These are phyloP conservation scores for Enoplosus armatus DNA, from an alignment of 2,797 vertebrate genomes.

Conservation along the genomic window DNA sequence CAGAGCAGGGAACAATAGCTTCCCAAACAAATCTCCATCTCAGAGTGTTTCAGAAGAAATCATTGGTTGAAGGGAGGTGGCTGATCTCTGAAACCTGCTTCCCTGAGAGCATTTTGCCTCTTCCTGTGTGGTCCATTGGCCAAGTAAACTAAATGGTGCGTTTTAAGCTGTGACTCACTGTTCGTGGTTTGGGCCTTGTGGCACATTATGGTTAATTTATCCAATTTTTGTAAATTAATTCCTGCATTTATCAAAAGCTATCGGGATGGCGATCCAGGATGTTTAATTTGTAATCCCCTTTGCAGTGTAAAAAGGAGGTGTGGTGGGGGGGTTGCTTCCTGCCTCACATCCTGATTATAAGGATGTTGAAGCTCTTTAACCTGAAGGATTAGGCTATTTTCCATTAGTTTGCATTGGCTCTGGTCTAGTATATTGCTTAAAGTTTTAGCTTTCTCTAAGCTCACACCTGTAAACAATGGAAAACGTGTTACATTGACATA, in stretches of 20 bases:
- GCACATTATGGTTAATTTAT: conserved; percentile 42
- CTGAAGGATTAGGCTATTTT: conserved; percentile 33
- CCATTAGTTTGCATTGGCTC: conserved; percentile 34
- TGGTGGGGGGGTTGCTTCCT: conserved; percentile 33
- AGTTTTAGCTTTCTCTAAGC: conserved; percentile 28
- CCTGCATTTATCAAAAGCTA: conserved; percentile 48
- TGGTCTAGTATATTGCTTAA: conserved; percentile 4
- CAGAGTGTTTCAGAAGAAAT: conserved; percentile 62
- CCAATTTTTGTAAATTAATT: conserved; percentile 41
- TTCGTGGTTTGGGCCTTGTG: conserved; percentile 22
- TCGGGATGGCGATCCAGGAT: conserved; percentile 35
- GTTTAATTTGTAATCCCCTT: conserved; percentile 46
- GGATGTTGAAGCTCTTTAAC: conserved; percentile 51
- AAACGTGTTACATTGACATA: neutral
- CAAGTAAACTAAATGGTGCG: conserved; percentile 40
- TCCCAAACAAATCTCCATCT: conserved; percentile 66
- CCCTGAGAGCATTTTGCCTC: conserved; percentile 51
- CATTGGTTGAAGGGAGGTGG: conserved; percentile 54
- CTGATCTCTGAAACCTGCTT: conserved; percentile 61
- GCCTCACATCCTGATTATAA: conserved; percentile 63
- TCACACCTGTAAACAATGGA: conserved; percentile 17
- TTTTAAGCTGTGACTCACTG: conserved; percentile 44
- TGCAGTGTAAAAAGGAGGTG: neutral
- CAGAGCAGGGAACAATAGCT: conserved; percentile 77
- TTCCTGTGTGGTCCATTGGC: conserved; percentile 71